A percentile compares a stretch with the other conserved stretches of the same genome.
Evolutionary conservation across 2,888 invertebrate genomes (phyloP).

Genomic region (Synanthedon vespiformis): DNA sequence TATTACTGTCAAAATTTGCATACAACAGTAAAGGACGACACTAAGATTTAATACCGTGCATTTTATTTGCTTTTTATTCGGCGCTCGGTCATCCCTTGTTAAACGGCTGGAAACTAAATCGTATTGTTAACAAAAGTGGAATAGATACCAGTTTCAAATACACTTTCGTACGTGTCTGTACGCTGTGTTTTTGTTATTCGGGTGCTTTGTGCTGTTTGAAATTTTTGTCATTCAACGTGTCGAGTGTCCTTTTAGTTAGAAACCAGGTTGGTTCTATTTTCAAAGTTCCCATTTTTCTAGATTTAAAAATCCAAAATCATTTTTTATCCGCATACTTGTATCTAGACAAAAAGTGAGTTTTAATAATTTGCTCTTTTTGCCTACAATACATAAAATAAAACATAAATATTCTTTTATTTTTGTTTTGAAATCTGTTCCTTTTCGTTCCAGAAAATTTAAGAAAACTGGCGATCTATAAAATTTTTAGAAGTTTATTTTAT

Average conservation of each 20-base stretch:
- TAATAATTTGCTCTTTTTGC: too few species aligned
- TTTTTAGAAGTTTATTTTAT: too few species aligned
- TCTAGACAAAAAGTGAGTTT: too few species aligned
- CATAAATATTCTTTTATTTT: too few species aligned
- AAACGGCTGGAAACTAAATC: slow-evolving; percentile 35
- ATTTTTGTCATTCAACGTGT: neutral
- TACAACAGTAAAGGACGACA: slow-evolving; percentile 24
- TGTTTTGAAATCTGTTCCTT: too few species aligned
- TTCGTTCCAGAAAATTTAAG: too few species aligned
- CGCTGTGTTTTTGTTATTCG: neutral
- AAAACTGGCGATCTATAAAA: too few species aligned
- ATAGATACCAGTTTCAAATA: slow-evolving; percentile 20
- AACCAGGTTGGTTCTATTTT: neutral
- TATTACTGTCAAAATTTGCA: slow-evolving; percentile 28
- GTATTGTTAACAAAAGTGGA: slow-evolving; percentile 36
- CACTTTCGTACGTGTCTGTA: slow-evolving; percentile 10
- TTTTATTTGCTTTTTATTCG: slow-evolving; percentile 42
- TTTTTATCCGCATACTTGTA: too few species aligned
- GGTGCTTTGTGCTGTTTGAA: neutral
- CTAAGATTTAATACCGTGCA: slow-evolving; percentile 30
- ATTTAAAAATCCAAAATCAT: too few species aligned
- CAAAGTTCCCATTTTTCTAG: neutral
- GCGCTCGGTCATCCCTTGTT: slow-evolving; percentile 25
- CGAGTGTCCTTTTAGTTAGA: neutral
- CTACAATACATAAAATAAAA: too few species aligned